These are phyloP conservation scores for Perizoma flavofasciatum DNA, from an alignment of 2,888 invertebrate species.

Conservation along the genomic window DNA sequence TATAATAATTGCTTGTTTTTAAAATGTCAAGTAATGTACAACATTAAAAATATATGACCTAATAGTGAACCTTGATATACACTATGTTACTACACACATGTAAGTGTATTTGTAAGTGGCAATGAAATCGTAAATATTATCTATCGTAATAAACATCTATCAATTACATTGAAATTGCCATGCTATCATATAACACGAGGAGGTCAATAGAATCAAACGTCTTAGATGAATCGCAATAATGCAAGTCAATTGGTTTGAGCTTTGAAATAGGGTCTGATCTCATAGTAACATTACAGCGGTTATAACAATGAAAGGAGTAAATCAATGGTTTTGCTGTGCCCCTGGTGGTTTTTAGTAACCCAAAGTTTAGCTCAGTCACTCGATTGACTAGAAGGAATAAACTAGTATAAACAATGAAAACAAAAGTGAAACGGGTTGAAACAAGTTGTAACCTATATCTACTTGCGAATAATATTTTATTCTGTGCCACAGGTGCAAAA, in stretches of 20 bases:
- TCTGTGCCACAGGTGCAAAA: constrained; percentile 38
- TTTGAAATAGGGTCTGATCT: constrained; percentile 34
- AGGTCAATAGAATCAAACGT: constrained; percentile 37
- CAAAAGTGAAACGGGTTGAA: constrained; percentile 24
- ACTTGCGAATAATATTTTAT: no score
- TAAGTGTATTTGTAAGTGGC: not conserved
- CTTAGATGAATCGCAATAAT: constrained; percentile 26
- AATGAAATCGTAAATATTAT: constrained; percentile 4
- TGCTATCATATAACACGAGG: constrained; percentile 11
- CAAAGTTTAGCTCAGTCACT: no score
- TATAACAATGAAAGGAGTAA: constrained; percentile 8
- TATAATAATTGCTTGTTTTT: no score
- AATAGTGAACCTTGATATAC: not conserved
- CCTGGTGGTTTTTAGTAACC: not conserved
- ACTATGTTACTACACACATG: not conserved
- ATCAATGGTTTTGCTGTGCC: no score
- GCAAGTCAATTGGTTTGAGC: constrained; percentile 28
- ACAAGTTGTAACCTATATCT: constrained; percentile 29
- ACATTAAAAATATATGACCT: not conserved
- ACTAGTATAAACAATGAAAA: not conserved
- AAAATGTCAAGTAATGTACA: no score
- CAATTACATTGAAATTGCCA: constrained; percentile 1
- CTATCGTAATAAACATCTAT: constrained; percentile 9
- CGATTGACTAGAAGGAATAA: no score
- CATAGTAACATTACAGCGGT: constrained; percentile 14